Percentiles rank a stretch among this genome's conserved stretches.
Evolutionary conservation across 2,113 vertebrate species (phyloP).

Genomic region (Sander lucioperca): DNA sequence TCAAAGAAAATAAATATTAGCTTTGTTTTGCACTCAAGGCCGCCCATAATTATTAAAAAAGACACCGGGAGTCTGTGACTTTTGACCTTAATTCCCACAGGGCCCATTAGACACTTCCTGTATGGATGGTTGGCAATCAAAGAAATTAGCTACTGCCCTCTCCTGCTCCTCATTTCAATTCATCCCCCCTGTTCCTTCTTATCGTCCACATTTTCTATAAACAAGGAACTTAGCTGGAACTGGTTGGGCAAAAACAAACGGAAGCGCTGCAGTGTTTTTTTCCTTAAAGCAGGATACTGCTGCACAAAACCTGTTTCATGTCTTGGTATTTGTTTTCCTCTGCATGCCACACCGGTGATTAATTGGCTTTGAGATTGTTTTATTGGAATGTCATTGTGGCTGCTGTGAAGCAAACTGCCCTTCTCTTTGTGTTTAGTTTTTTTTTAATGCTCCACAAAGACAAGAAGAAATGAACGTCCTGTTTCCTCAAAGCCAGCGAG

Average conservation of each 20-base stretch:
- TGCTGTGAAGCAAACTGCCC: slow-evolving; percentile 66
- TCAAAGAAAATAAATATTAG: slow-evolving; percentile 12
- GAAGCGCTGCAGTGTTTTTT: slow-evolving; percentile 83
- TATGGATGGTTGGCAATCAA: slow-evolving; percentile 51
- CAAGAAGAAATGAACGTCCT: slow-evolving; percentile 58
- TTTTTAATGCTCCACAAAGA: slow-evolving; percentile 55
- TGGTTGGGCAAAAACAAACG: slow-evolving; percentile 82
- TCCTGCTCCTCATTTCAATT: slow-evolving; percentile 14
- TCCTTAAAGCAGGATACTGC: slow-evolving; percentile 82
- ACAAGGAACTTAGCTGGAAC: slow-evolving; percentile 81
- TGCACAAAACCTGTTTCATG: slow-evolving; percentile 73
- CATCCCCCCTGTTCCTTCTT: slow-evolving; percentile 16
- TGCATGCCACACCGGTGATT: slow-evolving; percentile 78
- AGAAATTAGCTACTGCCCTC: slow-evolving; percentile 43
- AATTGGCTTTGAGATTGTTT: slow-evolving; percentile 79
- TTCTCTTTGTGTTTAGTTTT: slow-evolving; percentile 56
- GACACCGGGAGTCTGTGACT: slow-evolving; percentile 42
- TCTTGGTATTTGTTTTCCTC: slow-evolving; percentile 75
- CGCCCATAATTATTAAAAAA: slow-evolving; percentile 13
- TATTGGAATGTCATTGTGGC: slow-evolving; percentile 73
- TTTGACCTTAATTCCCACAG: slow-evolving; percentile 60
- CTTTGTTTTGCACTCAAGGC: slow-evolving; percentile 11
- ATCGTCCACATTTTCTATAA: slow-evolving; percentile 41
- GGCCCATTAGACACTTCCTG: slow-evolving; percentile 77
- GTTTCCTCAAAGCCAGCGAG: slow-evolving; percentile 53